These are phyloP conservation scores for Aeoliscus strigatus DNA, from an alignment of 2,797 vertebrate species.

Conservation along the genomic window DNA sequence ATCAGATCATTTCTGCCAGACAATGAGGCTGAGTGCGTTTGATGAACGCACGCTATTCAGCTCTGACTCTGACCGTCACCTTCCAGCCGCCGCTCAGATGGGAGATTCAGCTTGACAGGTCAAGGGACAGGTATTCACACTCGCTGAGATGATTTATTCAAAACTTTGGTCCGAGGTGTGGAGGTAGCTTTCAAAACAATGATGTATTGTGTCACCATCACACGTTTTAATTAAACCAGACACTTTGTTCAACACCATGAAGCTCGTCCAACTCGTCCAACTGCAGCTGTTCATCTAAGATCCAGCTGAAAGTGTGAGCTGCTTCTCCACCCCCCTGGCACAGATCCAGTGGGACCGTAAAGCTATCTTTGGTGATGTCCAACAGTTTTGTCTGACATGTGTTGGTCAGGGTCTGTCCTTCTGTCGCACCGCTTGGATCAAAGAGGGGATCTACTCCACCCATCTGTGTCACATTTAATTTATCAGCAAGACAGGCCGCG, in stretches of 20 bases:
- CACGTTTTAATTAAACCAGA: constrained; percentile 11
- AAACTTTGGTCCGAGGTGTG: constrained; percentile 5
- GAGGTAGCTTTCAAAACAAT: constrained; percentile 23
- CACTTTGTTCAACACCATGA: too few species aligned
- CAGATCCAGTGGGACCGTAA: constrained; percentile 44
- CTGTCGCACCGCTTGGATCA: constrained; percentile 61
- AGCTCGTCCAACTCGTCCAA: not conserved
- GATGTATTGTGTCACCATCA: constrained; percentile 11
- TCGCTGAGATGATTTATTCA: constrained; percentile 30
- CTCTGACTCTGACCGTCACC: constrained; percentile 36
- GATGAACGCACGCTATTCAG: constrained; percentile 34
- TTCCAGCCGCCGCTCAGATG: constrained; percentile 29
- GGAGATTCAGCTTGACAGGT: constrained; percentile 33
- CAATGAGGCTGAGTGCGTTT: constrained; percentile 34
- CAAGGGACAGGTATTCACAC: constrained; percentile 31
- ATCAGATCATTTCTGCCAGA: constrained; percentile 41
- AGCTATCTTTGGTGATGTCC: constrained; percentile 51
- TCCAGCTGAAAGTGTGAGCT: constrained; percentile 4
- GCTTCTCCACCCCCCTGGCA: constrained; percentile 31
- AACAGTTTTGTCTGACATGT: constrained; percentile 73
- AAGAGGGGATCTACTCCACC: constrained; percentile 56
- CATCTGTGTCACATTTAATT: constrained; percentile 64
- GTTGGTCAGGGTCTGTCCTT: constrained; percentile 64
- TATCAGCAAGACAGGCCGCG: constrained; percentile 29
- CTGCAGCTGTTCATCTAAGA: constrained; percentile 2